Evolutionary conservation across 1,140 invertebrate species (phyloP).

Genomic region (Pseudomyrmex cubaensis): DNA sequence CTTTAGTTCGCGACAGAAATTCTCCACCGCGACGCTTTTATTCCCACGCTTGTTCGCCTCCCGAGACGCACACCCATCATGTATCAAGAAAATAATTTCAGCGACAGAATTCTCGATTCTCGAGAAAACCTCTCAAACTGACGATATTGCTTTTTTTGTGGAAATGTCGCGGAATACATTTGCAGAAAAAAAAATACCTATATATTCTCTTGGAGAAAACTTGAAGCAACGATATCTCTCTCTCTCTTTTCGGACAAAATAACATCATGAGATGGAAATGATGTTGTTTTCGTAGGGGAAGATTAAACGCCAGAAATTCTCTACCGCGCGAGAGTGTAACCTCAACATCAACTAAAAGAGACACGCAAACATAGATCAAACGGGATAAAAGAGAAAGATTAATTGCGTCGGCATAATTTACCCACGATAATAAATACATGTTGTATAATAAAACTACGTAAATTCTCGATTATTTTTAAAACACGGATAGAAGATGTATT

Average conservation of each 20-base stretch:
- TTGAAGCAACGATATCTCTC: neutral
- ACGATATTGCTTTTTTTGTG: neutral
- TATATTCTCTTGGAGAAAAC: neutral
- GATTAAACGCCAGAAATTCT: conserved; percentile 4
- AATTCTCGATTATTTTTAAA: conserved; percentile 13
- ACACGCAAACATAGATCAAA: conserved; percentile 5
- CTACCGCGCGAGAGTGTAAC: neutral
- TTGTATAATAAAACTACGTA: neutral
- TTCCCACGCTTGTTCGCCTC: conserved; percentile 38
- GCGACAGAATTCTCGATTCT: neutral
- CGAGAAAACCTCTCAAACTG: neutral
- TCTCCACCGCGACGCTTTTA: conserved; percentile 41
- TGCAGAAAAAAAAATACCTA: neutral
- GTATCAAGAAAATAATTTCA: conserved; percentile 11
- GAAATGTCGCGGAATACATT: conserved; percentile 11
- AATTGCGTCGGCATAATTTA: conserved; percentile 9
- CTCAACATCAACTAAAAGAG: neutral
- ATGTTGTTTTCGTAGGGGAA: neutral
- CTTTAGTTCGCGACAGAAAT: conserved; percentile 16
- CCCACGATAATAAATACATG: too few relatives aligned
- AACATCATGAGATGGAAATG: neutral
- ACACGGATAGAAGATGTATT: neutral
- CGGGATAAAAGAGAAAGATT: neutral
- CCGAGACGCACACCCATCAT: neutral
- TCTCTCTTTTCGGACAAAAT: neutral